Conservation (phyloP, 2,113 vertebrate genomes). For the Zosterops borbonicus region DNA sequence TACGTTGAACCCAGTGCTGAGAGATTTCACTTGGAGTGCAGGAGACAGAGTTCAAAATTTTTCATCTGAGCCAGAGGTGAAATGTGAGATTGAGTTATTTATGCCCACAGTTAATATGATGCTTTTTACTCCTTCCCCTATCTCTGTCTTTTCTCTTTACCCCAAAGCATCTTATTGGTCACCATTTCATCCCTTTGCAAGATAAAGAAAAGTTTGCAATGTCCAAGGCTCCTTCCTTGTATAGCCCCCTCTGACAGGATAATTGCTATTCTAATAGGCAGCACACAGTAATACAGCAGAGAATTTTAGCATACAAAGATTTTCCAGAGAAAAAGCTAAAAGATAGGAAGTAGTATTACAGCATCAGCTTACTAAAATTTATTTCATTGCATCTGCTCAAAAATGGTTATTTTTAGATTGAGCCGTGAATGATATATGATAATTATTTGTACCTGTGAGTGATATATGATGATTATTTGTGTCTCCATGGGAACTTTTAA, state of each 20-base stretch:
- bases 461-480: background rate
- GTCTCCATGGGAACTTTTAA: background rate
- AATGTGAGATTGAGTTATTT: background rate
- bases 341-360: background rate
- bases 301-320: background rate
- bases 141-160: rapidly evolving
- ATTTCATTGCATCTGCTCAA: background rate
- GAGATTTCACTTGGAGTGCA: background rate
- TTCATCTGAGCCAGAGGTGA: background rate
- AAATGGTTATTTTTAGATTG: background rate
- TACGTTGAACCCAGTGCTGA: background rate
- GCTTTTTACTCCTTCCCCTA: background rate
- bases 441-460: background rate
- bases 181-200: background rate
- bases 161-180: background rate
- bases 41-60: background rate
- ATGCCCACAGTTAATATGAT: background rate
- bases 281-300: background rate
- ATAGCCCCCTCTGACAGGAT: background rate
- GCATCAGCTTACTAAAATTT: background rate
- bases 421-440: background rate
- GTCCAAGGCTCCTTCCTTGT: background rate
- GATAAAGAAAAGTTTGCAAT: background rate
- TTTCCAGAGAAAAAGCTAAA: background rate
- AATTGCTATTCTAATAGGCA: background rate